Percentiles rank a stretch among this genome's conserved stretches.
phyloP scores from a whole-genome alignment of 1,140 invertebrate species.

The Campoletis sonorensis region DNA sequence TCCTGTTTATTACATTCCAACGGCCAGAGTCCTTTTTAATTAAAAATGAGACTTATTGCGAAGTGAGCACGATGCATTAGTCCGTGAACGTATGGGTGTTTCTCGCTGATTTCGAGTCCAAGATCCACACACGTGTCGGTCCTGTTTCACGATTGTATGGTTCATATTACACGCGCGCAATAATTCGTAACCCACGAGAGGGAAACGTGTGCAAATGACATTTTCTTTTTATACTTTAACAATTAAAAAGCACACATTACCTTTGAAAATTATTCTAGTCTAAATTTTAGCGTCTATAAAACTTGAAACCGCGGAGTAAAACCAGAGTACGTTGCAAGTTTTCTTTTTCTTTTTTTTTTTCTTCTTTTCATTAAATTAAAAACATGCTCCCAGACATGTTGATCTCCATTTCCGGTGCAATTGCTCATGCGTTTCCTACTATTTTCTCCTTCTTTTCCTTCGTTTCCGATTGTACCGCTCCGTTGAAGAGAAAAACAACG shows the following conservation, averaged over 20 bases:
- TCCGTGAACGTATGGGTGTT: background rate
- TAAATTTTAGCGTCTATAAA: slow-evolving; percentile 61
- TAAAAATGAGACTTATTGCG: slow-evolving; percentile 41
- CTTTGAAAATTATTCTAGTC: slow-evolving; percentile 59
- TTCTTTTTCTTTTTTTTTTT: slow-evolving; percentile 36
- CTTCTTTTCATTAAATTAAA: background rate
- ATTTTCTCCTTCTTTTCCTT: too few relatives aligned
- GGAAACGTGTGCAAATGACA: slow-evolving; percentile 53
- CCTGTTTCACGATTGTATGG: too few relatives aligned
- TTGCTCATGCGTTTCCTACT: too few relatives aligned
- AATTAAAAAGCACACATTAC: slow-evolving; percentile 57
- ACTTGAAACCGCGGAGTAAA: slow-evolving; percentile 54
- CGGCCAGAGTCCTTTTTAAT: background rate
- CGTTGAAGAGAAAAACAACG: too few relatives aligned
- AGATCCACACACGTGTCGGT: too few relatives aligned
- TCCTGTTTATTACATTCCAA: slow-evolving; percentile 22
- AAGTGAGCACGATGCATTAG: slow-evolving; percentile 36
- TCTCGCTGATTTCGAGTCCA: too few relatives aligned
- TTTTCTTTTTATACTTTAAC: slow-evolving; percentile 47
- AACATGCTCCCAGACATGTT: background rate
- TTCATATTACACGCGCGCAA: too few relatives aligned
- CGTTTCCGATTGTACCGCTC: too few relatives aligned
- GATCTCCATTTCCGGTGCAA: too few relatives aligned
- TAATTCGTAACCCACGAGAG: background rate
- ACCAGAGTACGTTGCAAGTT: slow-evolving; percentile 51